Percentiles rank a stretch among this genome's conserved stretches.
These are phyloP conservation scores for Autographa gamma DNA, from an alignment of 2,888 invertebrate genomes.

Conservation along the genomic window DNA sequence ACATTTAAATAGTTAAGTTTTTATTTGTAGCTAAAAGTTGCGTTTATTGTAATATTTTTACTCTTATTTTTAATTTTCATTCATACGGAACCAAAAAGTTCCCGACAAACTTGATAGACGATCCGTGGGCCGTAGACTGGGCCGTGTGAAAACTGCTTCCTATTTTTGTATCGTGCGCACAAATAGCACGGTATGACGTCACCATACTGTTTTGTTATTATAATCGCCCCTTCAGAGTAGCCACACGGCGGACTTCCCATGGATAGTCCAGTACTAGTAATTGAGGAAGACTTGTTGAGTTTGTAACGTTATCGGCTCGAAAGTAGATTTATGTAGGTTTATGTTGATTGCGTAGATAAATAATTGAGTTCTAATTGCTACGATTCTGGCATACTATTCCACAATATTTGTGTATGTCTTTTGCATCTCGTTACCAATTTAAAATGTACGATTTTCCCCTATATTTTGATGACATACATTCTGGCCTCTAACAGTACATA, in stretches of 20 bases:
- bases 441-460: too few relatives aligned
- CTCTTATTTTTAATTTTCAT: background rate
- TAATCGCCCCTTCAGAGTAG: slow-evolving; percentile 54
- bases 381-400: too few relatives aligned
- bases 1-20: background rate
- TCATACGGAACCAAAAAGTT: slow-evolving; percentile 38
- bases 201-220: slow-evolving; percentile 63
- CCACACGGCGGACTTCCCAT: slow-evolving; percentile 29
- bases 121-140: slow-evolving; percentile 57
- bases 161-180: slow-evolving; percentile 72
- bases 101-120: slow-evolving; percentile 35
- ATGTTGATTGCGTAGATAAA: background rate
- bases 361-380: background rate
- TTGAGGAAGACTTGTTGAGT: background rate
- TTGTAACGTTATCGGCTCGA: background rate
- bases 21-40: background rate
- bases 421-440: too few relatives aligned
- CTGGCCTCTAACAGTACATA: too few relatives aligned
- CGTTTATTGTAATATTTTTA: background rate
- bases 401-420: too few relatives aligned
- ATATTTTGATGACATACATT: background rate
- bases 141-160: slow-evolving; percentile 66
- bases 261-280: slow-evolving; percentile 17
- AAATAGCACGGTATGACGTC: slow-evolving; percentile 72
- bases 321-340: background rate